Evolutionary conservation across 2,113 vertebrate genomes (phyloP).

Genomic region (Hippocampus comes): DNA sequence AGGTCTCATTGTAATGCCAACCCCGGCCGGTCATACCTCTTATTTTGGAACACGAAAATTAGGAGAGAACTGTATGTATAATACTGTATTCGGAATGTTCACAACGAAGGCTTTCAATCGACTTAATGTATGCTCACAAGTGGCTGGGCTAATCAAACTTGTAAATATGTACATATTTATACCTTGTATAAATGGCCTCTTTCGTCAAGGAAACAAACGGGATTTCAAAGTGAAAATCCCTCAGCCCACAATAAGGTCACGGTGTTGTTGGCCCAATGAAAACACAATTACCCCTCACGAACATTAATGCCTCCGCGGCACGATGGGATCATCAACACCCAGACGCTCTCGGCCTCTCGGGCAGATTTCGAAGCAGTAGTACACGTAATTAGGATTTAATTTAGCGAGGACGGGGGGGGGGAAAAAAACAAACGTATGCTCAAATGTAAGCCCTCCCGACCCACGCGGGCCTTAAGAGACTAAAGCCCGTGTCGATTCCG

Average conservation of each 20-base stretch:
- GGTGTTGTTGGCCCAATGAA: background rate
- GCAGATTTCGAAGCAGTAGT: background rate
- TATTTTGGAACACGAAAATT: too few species aligned
- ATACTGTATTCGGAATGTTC: too few species aligned
- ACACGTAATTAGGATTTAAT: background rate
- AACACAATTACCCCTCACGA: background rate
- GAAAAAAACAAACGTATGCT: background rate
- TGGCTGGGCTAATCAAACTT: too few species aligned
- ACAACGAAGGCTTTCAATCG: too few species aligned
- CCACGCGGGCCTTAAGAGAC: background rate
- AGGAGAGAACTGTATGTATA: too few species aligned
- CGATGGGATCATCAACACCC: background rate
- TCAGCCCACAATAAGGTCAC: background rate
- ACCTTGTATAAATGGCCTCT: too few species aligned
- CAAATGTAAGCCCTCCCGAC: background rate
- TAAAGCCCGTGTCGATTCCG: slow-evolving; percentile 15
- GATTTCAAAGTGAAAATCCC: background rate
- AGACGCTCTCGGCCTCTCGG: too few species aligned
- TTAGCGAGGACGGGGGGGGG: background rate
- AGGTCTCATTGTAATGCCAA: too few species aligned
- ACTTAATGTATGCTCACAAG: too few species aligned
- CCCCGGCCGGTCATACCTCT: too few species aligned
- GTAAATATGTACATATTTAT: too few species aligned
- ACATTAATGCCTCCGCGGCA: background rate
- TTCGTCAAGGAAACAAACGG: too few species aligned